phyloP scores from a whole-genome alignment of 2,797 vertebrate species.

The Arremon brunneinucha region DNA sequence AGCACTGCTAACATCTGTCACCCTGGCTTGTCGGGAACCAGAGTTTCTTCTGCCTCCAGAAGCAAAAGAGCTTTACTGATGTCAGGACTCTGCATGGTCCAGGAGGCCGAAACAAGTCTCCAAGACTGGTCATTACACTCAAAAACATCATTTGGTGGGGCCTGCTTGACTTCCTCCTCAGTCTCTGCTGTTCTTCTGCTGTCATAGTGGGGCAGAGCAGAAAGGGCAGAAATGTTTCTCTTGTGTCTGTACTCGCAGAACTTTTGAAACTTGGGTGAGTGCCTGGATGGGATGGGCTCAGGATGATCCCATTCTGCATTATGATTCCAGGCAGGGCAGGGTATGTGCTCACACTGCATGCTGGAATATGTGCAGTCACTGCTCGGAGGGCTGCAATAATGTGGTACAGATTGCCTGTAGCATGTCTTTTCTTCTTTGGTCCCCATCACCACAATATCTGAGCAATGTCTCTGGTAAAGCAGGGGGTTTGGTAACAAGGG shows the following conservation, averaged over 20 bases:
- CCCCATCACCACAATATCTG: background rate
- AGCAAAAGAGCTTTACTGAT: background rate
- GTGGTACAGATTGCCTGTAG: background rate
- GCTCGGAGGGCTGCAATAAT: background rate
- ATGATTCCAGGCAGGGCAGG: background rate
- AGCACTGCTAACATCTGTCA: background rate
- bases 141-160: background rate
- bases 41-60: background rate
- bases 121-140: background rate
- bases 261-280: slow-evolving; percentile 1
- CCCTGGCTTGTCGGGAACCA: background rate
- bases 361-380: background rate
- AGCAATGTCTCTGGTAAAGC: background rate
- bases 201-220: background rate
- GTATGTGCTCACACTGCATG: background rate
- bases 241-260: slow-evolving; percentile 21
- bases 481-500: background rate
- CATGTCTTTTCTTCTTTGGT: background rate
- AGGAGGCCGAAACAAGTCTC: background rate
- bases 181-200: background rate
- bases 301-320: slow-evolving; percentile 45
- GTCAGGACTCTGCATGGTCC: background rate
- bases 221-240: slow-evolving; percentile 35
- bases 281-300: slow-evolving; percentile 24
- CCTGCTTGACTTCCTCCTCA: background rate